Conservation (phyloP, 2,888 invertebrate species). For the Xanthostigma xanthostigma region DNA sequence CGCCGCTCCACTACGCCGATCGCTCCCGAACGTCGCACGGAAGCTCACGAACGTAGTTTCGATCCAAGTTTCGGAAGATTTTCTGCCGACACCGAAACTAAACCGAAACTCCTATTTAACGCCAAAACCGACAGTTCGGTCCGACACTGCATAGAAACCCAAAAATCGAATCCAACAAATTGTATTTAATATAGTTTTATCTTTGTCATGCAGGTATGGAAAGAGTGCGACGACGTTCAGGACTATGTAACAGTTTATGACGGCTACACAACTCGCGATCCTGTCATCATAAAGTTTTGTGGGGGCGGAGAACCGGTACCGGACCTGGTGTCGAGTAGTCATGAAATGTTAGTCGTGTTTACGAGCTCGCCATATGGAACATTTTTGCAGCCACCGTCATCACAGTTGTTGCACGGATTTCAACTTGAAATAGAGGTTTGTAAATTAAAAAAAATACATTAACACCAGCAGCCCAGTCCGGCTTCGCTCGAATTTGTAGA, state of each 20-base stretch:
- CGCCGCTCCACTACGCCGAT: too few species aligned
- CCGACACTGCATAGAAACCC: constrained; percentile 27
- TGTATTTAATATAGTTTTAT: constrained; percentile 19
- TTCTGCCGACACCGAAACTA: too few species aligned
- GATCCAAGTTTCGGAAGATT: too few species aligned
- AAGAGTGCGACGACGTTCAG: constrained; percentile 71
- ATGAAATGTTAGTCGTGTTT: constrained; percentile 78
- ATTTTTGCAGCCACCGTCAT: constrained; percentile 64
- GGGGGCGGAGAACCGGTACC: constrained; percentile 79
- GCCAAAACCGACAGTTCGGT: too few species aligned
- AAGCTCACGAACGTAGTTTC: too few species aligned
- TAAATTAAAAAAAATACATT: constrained; percentile 9
- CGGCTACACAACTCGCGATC: constrained; percentile 76
- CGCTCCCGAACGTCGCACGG: too few species aligned
- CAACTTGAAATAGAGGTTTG: constrained; percentile 68
- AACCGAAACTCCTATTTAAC: too few species aligned
- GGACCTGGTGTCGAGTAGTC: constrained; percentile 72
- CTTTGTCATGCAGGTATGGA: constrained; percentile 44
- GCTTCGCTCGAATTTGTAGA: too few species aligned
- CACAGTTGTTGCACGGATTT: constrained; percentile 71
- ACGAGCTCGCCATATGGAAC: constrained; percentile 82
- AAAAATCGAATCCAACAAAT: constrained; percentile 14
- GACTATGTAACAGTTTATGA: constrained; percentile 82
- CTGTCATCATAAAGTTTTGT: constrained; percentile 77
- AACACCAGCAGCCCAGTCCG: background rate